Conservation (phyloP, 2,888 invertebrate species). For the Nomada ferruginata region DNA sequence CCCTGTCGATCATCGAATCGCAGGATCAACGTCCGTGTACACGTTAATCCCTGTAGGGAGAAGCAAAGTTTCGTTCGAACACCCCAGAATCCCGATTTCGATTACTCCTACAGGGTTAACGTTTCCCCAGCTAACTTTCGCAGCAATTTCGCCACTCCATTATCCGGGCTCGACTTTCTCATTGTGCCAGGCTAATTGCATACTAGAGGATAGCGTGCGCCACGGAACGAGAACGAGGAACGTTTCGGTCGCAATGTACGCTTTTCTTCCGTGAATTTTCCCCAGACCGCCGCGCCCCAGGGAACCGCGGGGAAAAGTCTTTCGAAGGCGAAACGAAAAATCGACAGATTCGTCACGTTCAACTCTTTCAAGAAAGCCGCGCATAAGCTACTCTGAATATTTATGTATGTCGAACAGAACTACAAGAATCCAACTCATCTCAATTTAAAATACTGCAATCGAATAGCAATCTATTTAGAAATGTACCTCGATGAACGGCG, state of each 20-base stretch:
- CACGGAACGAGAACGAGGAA: constrained; percentile 19
- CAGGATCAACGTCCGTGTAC: not conserved
- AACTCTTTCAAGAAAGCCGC: no score
- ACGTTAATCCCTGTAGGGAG: not conserved
- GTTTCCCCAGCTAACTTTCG: constrained; percentile 12
- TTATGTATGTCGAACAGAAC: no score
- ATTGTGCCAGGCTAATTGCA: constrained; percentile 40
- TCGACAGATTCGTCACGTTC: no score
- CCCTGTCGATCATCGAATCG: not conserved
- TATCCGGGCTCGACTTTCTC: constrained; percentile 34
- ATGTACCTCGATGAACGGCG: no score
- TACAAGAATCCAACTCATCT: no score
- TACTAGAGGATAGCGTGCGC: constrained; percentile 15
- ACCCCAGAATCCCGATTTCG: constrained; percentile 5
- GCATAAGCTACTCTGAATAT: no score
- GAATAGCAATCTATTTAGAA: no score
- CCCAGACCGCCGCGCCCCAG: no score
- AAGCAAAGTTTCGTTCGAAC: constrained; percentile 9
- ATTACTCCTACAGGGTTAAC: constrained; percentile 25
- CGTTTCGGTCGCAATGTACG: constrained; percentile 41
- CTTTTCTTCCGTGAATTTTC: not conserved
- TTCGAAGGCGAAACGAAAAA: no score
- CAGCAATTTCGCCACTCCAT: constrained; percentile 42
- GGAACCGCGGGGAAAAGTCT: no score
- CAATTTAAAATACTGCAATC: no score